These are phyloP conservation scores for Atta cephalotes DNA, from an alignment of 1,140 invertebrate species.

Conservation along the genomic window DNA sequence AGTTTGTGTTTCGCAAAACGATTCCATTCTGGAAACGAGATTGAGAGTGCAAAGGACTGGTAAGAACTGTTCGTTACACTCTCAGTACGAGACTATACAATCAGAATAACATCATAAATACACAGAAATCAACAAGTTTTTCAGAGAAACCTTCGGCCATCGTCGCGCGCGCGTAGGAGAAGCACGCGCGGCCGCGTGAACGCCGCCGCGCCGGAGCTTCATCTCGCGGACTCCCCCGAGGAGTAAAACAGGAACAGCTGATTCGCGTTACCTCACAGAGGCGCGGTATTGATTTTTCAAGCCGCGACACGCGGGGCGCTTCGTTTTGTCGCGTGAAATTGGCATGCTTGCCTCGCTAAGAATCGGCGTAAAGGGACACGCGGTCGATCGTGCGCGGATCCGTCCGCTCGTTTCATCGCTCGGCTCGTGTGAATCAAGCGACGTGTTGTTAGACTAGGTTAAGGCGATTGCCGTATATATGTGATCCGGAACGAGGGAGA, in stretches of 20 bases:
- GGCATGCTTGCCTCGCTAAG: not conserved
- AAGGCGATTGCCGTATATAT: not conserved
- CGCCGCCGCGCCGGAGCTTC: not conserved
- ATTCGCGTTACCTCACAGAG: slow-evolving; percentile 70
- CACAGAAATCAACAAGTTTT: slow-evolving; percentile 22
- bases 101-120: not conserved
- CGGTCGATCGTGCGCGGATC: not conserved
- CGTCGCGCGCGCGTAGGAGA: not conserved
- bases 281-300: slow-evolving; percentile 74
- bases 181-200: not conserved
- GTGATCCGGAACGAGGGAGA: slow-evolving; percentile 1
- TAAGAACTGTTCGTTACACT: not conserved
- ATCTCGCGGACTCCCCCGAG: not conserved
- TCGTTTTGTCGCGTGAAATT: not conserved
- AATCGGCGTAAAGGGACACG: not conserved
- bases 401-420: not conserved
- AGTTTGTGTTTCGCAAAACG: not conserved
- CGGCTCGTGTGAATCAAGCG: slow-evolving; percentile 39
- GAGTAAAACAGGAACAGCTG: slow-evolving; percentile 73
- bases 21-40: not conserved
- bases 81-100: not conserved
- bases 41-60: not conserved
- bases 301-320: not conserved
- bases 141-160: not conserved
- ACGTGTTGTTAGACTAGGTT: slow-evolving; percentile 56